Percentiles rank a stretch among this genome's conserved stretches.
These are phyloP conservation scores for Cremastobaeus sp. DNA, from an alignment of 2,888 invertebrate species.

Conservation along the genomic window DNA sequence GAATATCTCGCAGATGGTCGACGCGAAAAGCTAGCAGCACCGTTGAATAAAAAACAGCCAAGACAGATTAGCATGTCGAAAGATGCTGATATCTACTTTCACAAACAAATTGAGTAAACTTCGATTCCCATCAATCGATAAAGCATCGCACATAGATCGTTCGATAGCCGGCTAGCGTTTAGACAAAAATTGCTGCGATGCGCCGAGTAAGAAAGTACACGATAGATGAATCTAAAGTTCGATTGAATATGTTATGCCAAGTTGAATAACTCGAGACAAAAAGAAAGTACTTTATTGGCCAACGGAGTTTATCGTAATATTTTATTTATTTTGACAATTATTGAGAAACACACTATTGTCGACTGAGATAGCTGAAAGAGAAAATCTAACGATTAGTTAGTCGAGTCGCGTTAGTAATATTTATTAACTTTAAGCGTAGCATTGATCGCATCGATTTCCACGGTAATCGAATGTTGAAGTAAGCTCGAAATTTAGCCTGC, in stretches of 20 bases:
- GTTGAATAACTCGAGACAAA: no score
- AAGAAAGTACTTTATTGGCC: not conserved
- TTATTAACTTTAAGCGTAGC: no score
- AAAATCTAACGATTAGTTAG: no score
- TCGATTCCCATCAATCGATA: conserved; percentile 57
- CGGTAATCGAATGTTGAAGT: no score
- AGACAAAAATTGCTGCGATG: conserved; percentile 25
- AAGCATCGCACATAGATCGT: conserved; percentile 41
- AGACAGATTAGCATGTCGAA: conserved; percentile 51
- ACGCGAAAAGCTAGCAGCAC: not conserved
- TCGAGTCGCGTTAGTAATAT: no score
- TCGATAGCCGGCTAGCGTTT: conserved; percentile 28
- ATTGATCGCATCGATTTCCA: no score
- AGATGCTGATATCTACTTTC: conserved; percentile 51
- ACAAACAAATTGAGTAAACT: conserved; percentile 59
- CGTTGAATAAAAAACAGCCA: conserved; percentile 28
- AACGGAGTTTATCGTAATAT: not conserved
- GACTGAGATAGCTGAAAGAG: no score
- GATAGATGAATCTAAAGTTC: not conserved
- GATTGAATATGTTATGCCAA: no score
- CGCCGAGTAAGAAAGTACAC: not conserved
- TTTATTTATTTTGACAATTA: conserved; percentile 20
- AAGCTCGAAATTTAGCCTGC: not conserved
- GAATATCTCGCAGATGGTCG: conserved; percentile 22
- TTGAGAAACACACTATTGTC: no score